Evolutionary conservation across 2,888 invertebrate species (phyloP).

Genomic region (Morpho helenor): DNA sequence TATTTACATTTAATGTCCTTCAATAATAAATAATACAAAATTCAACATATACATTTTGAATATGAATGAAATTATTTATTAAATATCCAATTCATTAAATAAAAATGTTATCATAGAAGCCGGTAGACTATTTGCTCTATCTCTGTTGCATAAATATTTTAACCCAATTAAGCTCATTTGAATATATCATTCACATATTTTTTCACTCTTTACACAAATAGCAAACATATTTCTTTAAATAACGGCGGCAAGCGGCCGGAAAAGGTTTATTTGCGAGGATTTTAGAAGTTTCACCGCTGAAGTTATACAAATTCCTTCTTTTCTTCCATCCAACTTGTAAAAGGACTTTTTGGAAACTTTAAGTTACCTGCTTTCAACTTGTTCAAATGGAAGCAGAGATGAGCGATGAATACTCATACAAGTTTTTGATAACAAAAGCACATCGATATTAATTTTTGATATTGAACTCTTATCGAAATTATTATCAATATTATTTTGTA

Average conservation of each 20-base stretch:
- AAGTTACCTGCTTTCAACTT: constrained; percentile 11
- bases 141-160: no score
- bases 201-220: constrained; percentile 7
- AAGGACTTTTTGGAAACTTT: constrained; percentile 17
- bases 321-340: constrained; percentile 19
- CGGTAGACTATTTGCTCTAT: no score
- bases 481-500: no score
- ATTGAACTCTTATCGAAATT: no score
- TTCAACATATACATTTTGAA: no score
- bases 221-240: constrained; percentile 16
- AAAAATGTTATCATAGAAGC: no score
- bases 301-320: constrained; percentile 19
- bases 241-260: constrained; percentile 11
- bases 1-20: no score
- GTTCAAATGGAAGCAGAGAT: constrained; percentile 9
- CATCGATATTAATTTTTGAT: no score
- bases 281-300: constrained; percentile 14
- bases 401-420: constrained; percentile 6
- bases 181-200: neutral
- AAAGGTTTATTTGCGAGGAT: constrained; percentile 13
- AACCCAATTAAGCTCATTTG: no score
- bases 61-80: no score
- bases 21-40: no score
- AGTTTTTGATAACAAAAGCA: neutral
- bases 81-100: no score